Evolutionary conservation across 2,113 vertebrate genomes (phyloP).

Genomic region (Plecturocebus donacophilus): DNA sequence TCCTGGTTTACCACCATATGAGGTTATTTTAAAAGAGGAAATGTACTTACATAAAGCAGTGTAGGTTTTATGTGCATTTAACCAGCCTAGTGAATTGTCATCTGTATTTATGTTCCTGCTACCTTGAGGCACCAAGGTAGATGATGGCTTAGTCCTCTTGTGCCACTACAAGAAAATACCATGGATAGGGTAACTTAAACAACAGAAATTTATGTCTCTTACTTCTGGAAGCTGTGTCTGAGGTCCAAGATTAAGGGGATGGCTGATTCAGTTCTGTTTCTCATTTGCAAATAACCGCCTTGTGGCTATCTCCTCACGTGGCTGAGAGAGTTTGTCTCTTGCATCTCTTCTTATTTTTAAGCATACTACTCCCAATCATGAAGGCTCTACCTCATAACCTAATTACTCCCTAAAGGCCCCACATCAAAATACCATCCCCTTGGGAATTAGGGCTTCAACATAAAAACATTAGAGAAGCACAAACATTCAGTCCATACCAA

Average conservation of each 20-base stretch:
- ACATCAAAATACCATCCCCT: background rate
- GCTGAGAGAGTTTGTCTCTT: background rate
- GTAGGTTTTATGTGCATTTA: background rate
- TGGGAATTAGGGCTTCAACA: background rate
- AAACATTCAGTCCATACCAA: background rate
- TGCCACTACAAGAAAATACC: background rate
- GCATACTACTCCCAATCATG: background rate
- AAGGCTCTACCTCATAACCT: background rate
- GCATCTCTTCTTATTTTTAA: background rate
- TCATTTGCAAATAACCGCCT: background rate
- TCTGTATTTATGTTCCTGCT: background rate
- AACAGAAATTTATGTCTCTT: background rate
- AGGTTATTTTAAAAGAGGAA: background rate
- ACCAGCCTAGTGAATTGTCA: background rate
- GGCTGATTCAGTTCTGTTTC: background rate
- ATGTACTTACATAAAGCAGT: background rate
- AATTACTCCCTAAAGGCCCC: background rate
- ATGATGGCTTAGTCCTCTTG: background rate
- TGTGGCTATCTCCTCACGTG: background rate
- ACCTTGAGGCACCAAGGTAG: background rate
- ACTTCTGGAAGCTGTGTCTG: background rate
- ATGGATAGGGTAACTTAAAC: background rate
- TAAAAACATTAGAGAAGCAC: background rate
- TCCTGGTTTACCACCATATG: background rate
- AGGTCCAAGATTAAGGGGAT: background rate